Evolutionary conservation across 2,113 vertebrate genomes (phyloP), one percentile per base, ranked within the genome.

Genomic region (Passerina amoena): DNA sequence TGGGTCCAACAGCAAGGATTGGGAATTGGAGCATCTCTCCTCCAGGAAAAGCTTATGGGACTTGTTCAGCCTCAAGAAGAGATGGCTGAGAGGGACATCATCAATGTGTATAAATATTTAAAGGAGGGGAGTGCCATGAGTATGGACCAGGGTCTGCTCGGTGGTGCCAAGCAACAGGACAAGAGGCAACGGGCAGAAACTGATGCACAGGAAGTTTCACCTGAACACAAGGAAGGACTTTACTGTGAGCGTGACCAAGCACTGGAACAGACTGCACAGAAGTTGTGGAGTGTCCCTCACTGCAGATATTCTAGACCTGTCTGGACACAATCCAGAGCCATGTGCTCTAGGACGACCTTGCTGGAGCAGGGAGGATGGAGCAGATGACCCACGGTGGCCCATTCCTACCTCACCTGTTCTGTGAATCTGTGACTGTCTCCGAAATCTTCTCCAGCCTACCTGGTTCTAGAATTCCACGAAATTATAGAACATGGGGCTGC

Each of bases 51-150:
- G 11, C 38, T 40, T 20, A 28, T 9, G 38, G 24, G 17, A 53
- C 7, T 18, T 25, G 45, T 9, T n/a, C n/a, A 75, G 38, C 38
- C 24, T 31, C 3, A 13, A 31, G 10, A 51, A 59, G 20, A 35
- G 30, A 45, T 7, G 12, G 10, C 53, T 65, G 16, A 53, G 23
- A 66, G 28, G 4, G 3, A 60, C 11, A 19, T 66, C 33, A 21
- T 6, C 30, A 10, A 15, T 5, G 13, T n/a, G 24, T 10, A 25
- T 6, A 53, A 45, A n/a, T n/a, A 45, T 8, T 15, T 45, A 30
- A n/a, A 44, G 7, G 2, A 1, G 6, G 0, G 3, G 28, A 50
- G 16, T 18, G 24, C 13, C 38, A 47, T 16, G 27, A 40, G 20
- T 3, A 53, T 15, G 30, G 33, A 18, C 3, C 24, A 75, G 9